Conservation (phyloP, 2,797 vertebrate species). For the Mus caroli region DNA sequence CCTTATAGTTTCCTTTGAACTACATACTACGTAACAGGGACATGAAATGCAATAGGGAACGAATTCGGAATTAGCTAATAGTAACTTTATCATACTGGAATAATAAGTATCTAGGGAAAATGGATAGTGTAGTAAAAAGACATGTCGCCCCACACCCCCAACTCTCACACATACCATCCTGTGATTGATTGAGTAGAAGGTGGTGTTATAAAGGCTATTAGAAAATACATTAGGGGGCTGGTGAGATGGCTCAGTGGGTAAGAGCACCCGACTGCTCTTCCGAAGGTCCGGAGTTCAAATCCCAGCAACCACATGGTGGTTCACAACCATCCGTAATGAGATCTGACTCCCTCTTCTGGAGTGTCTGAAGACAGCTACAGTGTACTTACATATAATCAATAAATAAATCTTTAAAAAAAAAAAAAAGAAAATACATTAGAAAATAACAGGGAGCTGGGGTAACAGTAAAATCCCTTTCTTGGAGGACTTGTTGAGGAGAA, state of each 20-base stretch:
- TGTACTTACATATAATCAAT: too few species aligned
- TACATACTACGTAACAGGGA: background rate
- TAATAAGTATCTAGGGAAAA: conserved; percentile 39
- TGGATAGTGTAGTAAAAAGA: conserved; percentile 15
- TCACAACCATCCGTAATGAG: too few species aligned
- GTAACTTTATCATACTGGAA: conserved; percentile 4
- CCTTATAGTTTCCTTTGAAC: conserved; percentile 8
- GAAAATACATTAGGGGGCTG: conserved; percentile 34
- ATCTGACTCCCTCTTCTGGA: too few species aligned
- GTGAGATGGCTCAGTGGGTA: too few species aligned
- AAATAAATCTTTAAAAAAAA: too few species aligned
- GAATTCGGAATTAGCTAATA: conserved; percentile 5
- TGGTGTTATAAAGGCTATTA: conserved; percentile 5
- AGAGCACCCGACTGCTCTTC: too few species aligned
- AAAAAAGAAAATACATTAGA: conserved; percentile 30
- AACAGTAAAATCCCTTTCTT: conserved; percentile 4
- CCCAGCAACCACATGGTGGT: too few species aligned
- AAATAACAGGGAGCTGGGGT: background rate
- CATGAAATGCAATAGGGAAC: background rate
- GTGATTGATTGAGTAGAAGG: conserved; percentile 17
- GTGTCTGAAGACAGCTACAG: too few species aligned
- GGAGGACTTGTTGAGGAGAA: background rate
- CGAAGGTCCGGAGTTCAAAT: too few species aligned
- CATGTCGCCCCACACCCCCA: too few species aligned
- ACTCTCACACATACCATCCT: background rate